phyloP scores from a whole-genome alignment of 2,797 vertebrate genomes.

The Notamacropus eugenii region DNA sequence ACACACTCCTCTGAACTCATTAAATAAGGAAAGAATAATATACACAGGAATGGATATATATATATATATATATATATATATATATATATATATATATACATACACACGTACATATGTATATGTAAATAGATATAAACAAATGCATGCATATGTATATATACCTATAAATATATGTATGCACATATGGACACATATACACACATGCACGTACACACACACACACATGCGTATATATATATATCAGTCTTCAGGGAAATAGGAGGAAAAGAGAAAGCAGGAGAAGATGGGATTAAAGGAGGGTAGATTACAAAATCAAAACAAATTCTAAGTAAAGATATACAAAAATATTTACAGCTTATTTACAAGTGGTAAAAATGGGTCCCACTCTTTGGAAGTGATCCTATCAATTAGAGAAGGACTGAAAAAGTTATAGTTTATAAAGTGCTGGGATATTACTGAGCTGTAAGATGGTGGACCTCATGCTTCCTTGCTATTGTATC shows the following conservation, averaged over 20 bases:
- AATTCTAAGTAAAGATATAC: background rate
- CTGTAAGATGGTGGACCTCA: background rate
- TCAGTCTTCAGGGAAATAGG: too few relatives aligned
- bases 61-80: too few relatives aligned
- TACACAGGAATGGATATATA: background rate
- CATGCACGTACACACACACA: too few relatives aligned
- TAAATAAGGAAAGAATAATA: background rate
- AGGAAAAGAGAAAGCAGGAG: background rate
- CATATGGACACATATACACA: too few relatives aligned
- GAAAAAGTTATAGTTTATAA: background rate
- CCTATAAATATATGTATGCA: too few relatives aligned
- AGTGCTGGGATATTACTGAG: background rate
- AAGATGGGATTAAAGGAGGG: background rate
- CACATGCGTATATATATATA: too few relatives aligned
- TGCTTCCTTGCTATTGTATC: background rate
- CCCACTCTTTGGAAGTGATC: background rate
- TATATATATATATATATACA: too few relatives aligned
- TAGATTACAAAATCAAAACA: background rate
- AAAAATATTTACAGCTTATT: background rate
- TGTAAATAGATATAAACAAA: too few relatives aligned
- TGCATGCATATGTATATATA: too few relatives aligned
- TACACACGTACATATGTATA: too few relatives aligned
- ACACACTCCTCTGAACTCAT: background rate
- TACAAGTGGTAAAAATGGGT: background rate
- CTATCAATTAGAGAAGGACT: background rate